Evolutionary conservation across 2,113 vertebrate species (phyloP), one percentile per base, ranked within the genome.

Genomic region (Lanius ludovicianus): DNA sequence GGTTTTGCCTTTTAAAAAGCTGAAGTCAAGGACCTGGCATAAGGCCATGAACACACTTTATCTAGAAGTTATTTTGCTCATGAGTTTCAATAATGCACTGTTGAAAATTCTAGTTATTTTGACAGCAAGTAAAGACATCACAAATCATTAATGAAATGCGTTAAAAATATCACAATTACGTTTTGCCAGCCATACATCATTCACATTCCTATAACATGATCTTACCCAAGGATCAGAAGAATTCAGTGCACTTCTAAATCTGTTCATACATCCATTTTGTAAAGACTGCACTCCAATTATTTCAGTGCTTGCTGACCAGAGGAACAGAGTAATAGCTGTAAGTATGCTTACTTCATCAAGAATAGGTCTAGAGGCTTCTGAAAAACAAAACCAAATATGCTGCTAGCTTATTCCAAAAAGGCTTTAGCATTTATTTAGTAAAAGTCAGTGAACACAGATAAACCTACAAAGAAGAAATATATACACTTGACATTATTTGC

Each of bases 291-390:
- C 99, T 78, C 99, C 99, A n/a, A 99, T 98, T 68, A 99, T 98
- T 95, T 99, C 99, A 65, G 86, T 93, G 90, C 99, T 98, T 95
- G 99, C 99, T 60, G 99, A 99, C 97, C 99, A 98, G 90, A 99
- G 97, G 97, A 99, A 99, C 74, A 99, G 98, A 4, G 99, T 98
- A 92, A 99, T 98, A 17, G 99, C 99, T 37, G 99, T 99, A 87
- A 99, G 97, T 97, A 99, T 98, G 97, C 99, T 99, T 91, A 99
- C 98, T 97, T 99, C 99, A 95, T 99, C 99, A 95, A 98, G 97
- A 77, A 97, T 49, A 78, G 99, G 98, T 84, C 98, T 96, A 83
- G 98, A 98, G 70, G 98, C 98, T 67, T 99, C 99, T 99, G 96
- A 84, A 90, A 97, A 90, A 79, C 35, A 87, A 96, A 95, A 96